Percentiles rank a stretch among this genome's conserved stretches.
Conservation (phyloP, 2,113 vertebrate genomes). For the Corvus moneduloides region DNA sequence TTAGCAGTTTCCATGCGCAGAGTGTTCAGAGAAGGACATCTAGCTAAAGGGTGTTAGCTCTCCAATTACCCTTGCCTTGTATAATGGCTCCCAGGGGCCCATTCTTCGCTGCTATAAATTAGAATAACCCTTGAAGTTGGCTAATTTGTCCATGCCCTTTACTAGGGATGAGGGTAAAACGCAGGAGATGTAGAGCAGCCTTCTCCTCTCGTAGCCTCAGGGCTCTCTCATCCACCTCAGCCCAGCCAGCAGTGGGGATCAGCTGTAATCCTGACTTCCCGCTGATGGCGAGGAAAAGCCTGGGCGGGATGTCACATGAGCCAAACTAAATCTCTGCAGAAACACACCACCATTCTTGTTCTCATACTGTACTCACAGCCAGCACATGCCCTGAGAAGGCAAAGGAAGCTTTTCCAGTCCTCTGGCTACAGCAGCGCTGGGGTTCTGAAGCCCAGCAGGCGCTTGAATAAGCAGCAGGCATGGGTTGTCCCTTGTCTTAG, state of each 20-base stretch:
- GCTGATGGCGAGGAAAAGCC: background rate
- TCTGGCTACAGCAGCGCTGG: background rate
- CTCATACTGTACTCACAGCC: background rate
- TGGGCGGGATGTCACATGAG: background rate
- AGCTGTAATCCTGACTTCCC: background rate
- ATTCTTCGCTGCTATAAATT: conserved; percentile 37
- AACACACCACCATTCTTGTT: background rate
- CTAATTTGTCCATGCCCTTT: conserved; percentile 56
- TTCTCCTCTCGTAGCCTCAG: background rate
- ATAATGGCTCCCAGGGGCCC: conserved; percentile 34
- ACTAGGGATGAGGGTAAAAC: background rate
- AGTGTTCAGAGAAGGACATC: background rate
- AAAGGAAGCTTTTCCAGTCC: background rate
- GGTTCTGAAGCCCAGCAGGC: no score
- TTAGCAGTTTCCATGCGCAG: background rate
- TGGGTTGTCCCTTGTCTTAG: background rate
- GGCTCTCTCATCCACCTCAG: background rate
- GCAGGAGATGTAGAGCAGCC: background rate
- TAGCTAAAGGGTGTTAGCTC: conserved; percentile 45
- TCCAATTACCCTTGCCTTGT: conserved; percentile 39
- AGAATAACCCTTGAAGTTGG: conserved; percentile 48
- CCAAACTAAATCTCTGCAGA: background rate
- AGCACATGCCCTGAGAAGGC: background rate
- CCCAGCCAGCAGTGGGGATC: background rate
- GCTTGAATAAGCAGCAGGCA: no score